A percentile compares a stretch with the other conserved stretches of the same genome.
Evolutionary conservation across 2,113 vertebrate genomes (phyloP).

Genomic region (Plecotus auritus): DNA sequence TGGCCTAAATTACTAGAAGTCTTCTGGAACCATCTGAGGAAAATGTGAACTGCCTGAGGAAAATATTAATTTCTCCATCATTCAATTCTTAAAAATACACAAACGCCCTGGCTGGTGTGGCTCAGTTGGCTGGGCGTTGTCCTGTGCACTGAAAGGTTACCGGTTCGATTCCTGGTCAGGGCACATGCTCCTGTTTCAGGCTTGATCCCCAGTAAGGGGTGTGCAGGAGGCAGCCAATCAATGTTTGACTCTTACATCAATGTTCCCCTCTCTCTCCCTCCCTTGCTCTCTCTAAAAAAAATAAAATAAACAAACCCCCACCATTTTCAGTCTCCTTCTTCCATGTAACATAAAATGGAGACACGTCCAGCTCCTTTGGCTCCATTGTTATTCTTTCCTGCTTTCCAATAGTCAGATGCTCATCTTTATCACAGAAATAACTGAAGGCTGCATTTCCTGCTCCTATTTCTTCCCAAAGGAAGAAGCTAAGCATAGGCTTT

Average conservation of each 20-base stretch:
- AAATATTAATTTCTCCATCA: not conserved
- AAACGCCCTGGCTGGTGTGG: not conserved
- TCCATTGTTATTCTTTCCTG: rapidly evolving
- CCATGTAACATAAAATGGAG: not conserved
- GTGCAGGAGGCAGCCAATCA: not conserved
- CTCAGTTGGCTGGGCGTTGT: not conserved
- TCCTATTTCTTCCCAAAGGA: not conserved
- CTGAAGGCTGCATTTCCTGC: not conserved
- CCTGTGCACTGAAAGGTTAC: not conserved
- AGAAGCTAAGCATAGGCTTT: not conserved
- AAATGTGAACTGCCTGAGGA: not conserved
- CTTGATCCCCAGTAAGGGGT: not conserved
- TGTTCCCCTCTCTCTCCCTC: not conserved
- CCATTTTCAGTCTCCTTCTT: not conserved
- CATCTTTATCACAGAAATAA: not conserved
- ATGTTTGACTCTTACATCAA: not conserved
- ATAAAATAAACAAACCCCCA: not conserved
- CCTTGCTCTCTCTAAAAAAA: not conserved
- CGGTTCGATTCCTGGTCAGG: not conserved
- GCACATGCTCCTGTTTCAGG: not conserved
- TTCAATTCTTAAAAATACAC: not conserved
- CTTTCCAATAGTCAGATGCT: not conserved
- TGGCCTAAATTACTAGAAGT: not conserved
- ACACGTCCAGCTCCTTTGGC: not conserved
- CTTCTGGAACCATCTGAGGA: not conserved